Evolutionary conservation across 2,797 vertebrate species (phyloP).

Genomic region (Enteromius viviparus): DNA sequence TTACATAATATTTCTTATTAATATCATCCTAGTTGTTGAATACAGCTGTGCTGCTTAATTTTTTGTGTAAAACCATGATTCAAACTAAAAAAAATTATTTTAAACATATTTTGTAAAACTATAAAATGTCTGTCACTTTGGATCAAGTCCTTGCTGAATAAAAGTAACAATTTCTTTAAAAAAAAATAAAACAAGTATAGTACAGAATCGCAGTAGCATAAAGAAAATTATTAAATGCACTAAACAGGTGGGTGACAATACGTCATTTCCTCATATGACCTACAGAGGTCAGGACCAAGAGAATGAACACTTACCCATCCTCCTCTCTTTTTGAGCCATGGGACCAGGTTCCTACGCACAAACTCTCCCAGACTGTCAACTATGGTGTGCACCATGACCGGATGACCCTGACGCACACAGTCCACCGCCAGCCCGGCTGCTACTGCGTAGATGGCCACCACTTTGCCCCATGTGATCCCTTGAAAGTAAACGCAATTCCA

Average conservation of each 20-base stretch:
- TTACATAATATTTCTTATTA: background rate
- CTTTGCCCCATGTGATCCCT: slow-evolving; percentile 98
- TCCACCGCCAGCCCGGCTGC: slow-evolving; percentile 93
- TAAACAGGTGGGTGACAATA: background rate
- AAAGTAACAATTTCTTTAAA: background rate
- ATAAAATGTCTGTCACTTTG: background rate
- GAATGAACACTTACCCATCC: slow-evolving; percentile 87
- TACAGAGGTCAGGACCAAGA: slow-evolving; percentile 18
- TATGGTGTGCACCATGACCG: slow-evolving; percentile 85
- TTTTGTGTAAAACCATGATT: background rate
- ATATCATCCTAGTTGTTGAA: background rate
- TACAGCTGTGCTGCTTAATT: background rate
- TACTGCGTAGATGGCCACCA: slow-evolving; percentile 91
- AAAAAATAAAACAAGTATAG: no score
- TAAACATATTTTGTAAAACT: background rate
- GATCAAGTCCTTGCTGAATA: background rate
- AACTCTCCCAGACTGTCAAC: slow-evolving; percentile 96
- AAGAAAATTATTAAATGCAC: background rate
- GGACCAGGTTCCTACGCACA: slow-evolving; percentile 88
- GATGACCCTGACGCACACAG: slow-evolving; percentile 88
- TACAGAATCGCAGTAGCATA: background rate
- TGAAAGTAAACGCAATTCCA: background rate
- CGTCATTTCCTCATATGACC: background rate
- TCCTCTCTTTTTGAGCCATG: slow-evolving; percentile 91
- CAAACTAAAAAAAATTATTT: background rate